These are phyloP conservation scores for Gymnothorax javanicus DNA, from an alignment of 2,797 vertebrate genomes.

Conservation along the genomic window DNA sequence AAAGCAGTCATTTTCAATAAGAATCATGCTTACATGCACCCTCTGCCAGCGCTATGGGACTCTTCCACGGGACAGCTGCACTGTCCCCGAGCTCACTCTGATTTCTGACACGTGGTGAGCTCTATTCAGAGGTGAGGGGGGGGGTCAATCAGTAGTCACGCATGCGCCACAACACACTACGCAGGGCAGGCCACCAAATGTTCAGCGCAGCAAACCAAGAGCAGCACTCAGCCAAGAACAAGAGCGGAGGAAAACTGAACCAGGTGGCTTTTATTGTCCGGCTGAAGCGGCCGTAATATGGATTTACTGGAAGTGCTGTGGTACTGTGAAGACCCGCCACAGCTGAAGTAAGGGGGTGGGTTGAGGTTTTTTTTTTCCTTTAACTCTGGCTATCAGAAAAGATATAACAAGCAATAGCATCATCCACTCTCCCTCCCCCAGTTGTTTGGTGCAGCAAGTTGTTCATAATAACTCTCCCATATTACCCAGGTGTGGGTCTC, in stretches of 20 bases:
- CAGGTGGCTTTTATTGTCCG: background rate
- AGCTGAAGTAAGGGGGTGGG: background rate
- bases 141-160: background rate
- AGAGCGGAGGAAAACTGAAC: background rate
- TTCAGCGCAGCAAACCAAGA: background rate
- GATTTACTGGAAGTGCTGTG: background rate
- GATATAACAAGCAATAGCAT: background rate
- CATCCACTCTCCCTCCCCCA: background rate
- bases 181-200: background rate
- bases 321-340: background rate
- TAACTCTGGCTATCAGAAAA: background rate
- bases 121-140: background rate
- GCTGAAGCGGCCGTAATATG: background rate
- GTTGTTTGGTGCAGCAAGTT: background rate
- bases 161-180: background rate
- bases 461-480: slow-evolving; percentile 48
- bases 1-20: background rate
- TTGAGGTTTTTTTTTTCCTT: background rate
- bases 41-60: background rate
- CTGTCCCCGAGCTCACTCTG: background rate
- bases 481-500: slow-evolving; percentile 61
- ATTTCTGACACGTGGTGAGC: background rate
- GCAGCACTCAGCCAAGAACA: background rate
- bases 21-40: background rate
- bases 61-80: background rate